Evolutionary conservation across 1,140 invertebrate genomes (phyloP), one percentile per base, ranked within the genome.

Genomic region (Bombus confusus): DNA sequence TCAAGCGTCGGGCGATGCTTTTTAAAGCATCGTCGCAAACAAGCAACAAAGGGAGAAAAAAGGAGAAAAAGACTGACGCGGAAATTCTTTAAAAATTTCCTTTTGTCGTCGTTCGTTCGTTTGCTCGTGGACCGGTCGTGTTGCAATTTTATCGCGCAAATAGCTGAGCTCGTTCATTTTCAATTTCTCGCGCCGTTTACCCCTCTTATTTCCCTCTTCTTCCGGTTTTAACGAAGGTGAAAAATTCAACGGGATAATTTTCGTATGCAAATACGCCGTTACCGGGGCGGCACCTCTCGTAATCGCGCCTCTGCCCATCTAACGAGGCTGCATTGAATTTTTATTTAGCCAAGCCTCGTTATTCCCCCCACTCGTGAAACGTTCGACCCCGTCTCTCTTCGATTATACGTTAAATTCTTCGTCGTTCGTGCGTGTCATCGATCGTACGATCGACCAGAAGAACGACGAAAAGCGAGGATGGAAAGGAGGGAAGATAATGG

Each of bases 301-400:
- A 80, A 80, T 85, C 83, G 71, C 31, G 69, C 41, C 77, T 85
- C 68, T 74, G 83, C 57, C 83, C 71, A 74, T 43, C 77, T 81
- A 80, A 85, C 83, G 83, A 81, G 77, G 71, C 77, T 85, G 78
- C 68, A 81, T 81, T 85, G 83, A 85, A 88, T 89, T 90, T 82
- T 88, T 80, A 86, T 92, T 89, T 86, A 87, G 79, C 69, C 83
- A 75, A 80, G 76, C 52, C 90, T 90, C 91, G 85, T 88, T 91
- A 85, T 88, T 77, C 72, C 47, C 47, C 34, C 71, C 62, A 12
- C 71, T 64, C 59, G 83, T 80, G 78, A 79, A 76, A 43, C 37
- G 3, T 72, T 80, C 74, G 59, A 73, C 72, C 74, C 66, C 66
- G 80, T 74, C 66, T 81, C 71, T 68, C 34, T 83, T 89, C 87